phyloP scores from a whole-genome alignment of 2,888 invertebrate genomes.

The Micoletzkya japonica region DNA sequence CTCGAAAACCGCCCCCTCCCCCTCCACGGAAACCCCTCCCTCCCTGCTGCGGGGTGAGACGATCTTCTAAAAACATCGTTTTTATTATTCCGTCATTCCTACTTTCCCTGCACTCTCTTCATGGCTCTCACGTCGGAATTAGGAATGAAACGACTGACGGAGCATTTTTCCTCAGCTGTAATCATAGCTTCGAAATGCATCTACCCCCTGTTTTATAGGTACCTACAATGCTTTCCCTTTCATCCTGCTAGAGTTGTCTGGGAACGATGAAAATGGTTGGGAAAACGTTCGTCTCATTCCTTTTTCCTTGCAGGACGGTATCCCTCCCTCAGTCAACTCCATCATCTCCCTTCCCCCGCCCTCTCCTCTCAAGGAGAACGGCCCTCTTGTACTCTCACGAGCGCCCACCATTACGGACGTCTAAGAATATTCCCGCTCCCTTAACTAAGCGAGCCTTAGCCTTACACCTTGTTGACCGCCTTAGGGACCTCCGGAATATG shows the following conservation, averaged over 20 bases:
- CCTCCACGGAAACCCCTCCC: slow-evolving; percentile 25
- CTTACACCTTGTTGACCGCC: neutral
- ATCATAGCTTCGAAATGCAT: no score
- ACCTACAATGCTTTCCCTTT: no score
- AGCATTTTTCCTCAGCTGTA: no score
- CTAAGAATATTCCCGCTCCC: slow-evolving; percentile 9
- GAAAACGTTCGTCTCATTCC: no score
- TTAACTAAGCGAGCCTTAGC: neutral
- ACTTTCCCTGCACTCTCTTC: no score
- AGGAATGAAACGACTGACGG: no score
- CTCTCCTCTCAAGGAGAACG: slow-evolving; percentile 44
- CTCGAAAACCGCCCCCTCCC: slow-evolving; percentile 20
- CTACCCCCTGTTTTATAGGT: no score
- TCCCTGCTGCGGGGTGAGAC: slow-evolving; percentile 23
- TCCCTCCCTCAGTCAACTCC: slow-evolving; percentile 21
- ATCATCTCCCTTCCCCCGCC: slow-evolving; percentile 47
- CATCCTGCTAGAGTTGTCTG: neutral
- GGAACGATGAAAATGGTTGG: neutral
- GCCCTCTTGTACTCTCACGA: slow-evolving; percentile 47
- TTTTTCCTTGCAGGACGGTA: slow-evolving; percentile 35
- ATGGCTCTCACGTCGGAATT: no score
- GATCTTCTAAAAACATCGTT: neutral
- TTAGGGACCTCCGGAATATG: neutral
- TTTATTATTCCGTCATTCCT: no score
- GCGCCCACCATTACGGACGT: slow-evolving; percentile 53